These are phyloP conservation scores for Melangyna quadrimaculata DNA, from an alignment of 2,888 invertebrate species.

Conservation along the genomic window DNA sequence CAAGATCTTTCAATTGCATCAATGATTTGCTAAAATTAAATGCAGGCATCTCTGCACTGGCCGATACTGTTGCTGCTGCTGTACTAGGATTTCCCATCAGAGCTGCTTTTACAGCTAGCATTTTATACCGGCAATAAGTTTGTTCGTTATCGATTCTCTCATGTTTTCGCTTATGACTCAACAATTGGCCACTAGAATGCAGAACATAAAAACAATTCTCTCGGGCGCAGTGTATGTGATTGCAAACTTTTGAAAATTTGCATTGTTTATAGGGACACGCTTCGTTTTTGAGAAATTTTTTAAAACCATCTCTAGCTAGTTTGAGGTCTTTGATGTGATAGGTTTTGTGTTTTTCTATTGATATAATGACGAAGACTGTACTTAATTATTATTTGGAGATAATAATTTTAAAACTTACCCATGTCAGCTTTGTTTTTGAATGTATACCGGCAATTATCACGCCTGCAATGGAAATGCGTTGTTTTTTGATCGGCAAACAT, in stretches of 20 bases:
- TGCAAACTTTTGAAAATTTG: conserved; percentile 94
- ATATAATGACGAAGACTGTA: not conserved
- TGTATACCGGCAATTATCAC: conserved; percentile 93
- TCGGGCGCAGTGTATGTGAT: conserved; percentile 97
- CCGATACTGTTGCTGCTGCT: not conserved
- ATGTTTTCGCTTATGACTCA: conserved; percentile 97
- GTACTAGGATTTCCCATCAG: conserved; percentile 17
- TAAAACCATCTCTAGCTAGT: conserved; percentile 95
- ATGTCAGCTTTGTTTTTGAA: conserved; percentile 99
- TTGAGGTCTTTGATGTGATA: conserved; percentile 98
- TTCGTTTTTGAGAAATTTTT: conserved; percentile 98
- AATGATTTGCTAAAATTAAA: conserved; percentile 24
- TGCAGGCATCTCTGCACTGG: conserved; percentile 1
- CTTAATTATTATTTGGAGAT: not conserved
- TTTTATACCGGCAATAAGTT: conserved; percentile 74
- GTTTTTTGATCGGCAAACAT: conserved; percentile 95
- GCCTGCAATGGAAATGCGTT: conserved; percentile 96
- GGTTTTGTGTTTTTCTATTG: conserved; percentile 95
- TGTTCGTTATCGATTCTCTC: conserved; percentile 93
- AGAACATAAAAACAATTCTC: conserved; percentile 96
- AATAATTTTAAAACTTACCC: conserved; percentile 85
- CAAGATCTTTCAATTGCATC: conserved; percentile 36
- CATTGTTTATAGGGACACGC: conserved; percentile 93
- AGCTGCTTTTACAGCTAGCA: conserved; percentile 63
- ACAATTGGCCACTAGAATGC: conserved; percentile 95